A percentile compares a stretch with the other conserved stretches of the same genome.
phyloP scores from a whole-genome alignment of 2,113 vertebrate genomes.

The Silurus asotus region DNA sequence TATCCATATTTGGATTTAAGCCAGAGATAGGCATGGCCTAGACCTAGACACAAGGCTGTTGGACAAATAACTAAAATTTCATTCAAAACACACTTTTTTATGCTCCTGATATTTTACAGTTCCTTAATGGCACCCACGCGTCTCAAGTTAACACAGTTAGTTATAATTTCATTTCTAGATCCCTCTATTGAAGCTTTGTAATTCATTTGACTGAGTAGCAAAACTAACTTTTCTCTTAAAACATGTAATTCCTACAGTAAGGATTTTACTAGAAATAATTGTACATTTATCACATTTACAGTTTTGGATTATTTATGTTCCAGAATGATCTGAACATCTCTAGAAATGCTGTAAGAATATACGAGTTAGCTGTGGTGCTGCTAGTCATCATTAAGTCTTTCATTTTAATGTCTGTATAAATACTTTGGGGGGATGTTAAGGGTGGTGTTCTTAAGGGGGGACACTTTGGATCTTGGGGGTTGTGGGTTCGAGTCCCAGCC shows the following conservation, averaged over 20 bases:
- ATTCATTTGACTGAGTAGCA: not conserved
- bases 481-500: no score
- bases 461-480: no score
- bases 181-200: not conserved
- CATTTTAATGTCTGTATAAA: not conserved
- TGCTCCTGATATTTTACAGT: not conserved
- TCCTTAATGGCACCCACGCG: not conserved
- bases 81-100: not conserved
- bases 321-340: not conserved
- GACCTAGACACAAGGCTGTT: not conserved
- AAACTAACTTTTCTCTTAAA: not conserved
- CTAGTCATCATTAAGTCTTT: not conserved
- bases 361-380: not conserved
- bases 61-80: not conserved
- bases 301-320: not conserved
- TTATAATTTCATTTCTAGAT: no score
- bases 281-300: not conserved
- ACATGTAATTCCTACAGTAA: not conserved
- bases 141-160: not conserved
- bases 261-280: not conserved
- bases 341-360: not conserved
- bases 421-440: not conserved
- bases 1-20: not conserved
- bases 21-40: not conserved
- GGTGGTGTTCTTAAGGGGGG: no score